Conservation (phyloP, 1,140 invertebrate species). For the Drosophila melanica region DNA sequence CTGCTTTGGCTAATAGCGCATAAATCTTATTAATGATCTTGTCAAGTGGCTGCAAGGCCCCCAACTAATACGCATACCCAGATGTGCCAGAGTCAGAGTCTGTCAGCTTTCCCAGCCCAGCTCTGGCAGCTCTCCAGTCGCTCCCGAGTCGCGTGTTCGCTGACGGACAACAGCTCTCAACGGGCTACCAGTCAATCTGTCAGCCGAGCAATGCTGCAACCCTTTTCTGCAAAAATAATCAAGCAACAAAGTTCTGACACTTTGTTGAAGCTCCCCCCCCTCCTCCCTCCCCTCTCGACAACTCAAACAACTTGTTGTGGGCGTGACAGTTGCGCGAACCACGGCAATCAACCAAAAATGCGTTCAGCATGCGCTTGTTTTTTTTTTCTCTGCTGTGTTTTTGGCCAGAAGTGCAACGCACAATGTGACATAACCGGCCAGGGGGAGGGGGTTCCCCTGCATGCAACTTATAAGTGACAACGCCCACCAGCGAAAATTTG, state of each 20-base stretch:
- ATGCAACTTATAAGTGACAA: conserved; percentile 24
- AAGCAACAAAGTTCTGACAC: conserved; percentile 44
- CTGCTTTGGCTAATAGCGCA: conserved; percentile 79
- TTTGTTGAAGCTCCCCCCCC: conserved; percentile 55
- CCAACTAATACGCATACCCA: conserved; percentile 30
- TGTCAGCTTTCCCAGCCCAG: background rate
- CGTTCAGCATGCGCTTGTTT: conserved; percentile 40
- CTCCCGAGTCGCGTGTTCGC: conserved; percentile 21
- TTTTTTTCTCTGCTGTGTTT: background rate
- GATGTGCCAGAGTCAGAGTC: background rate
- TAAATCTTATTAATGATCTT: conserved; percentile 84
- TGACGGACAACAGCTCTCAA: conserved; percentile 71
- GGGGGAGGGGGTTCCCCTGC: background rate
- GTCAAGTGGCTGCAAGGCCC: conserved; percentile 69
- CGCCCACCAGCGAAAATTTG: conserved; percentile 22
- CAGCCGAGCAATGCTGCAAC: conserved; percentile 21
- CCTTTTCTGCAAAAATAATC: conserved; percentile 38
- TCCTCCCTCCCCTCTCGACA: conserved; percentile 9
- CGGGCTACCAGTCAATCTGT: conserved; percentile 70
- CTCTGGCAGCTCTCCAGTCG: conserved; percentile 28
- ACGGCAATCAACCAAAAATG: conserved; percentile 69
- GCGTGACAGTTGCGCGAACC: conserved; percentile 56
- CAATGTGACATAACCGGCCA: conserved; percentile 10
- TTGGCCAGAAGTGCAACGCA: conserved; percentile 9
- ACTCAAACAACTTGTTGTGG: conserved; percentile 21